Percentiles rank a stretch among this genome's conserved stretches.
phyloP scores from a whole-genome alignment of 2,888 invertebrate genomes.

The Ormyrus pomaceus region DNA sequence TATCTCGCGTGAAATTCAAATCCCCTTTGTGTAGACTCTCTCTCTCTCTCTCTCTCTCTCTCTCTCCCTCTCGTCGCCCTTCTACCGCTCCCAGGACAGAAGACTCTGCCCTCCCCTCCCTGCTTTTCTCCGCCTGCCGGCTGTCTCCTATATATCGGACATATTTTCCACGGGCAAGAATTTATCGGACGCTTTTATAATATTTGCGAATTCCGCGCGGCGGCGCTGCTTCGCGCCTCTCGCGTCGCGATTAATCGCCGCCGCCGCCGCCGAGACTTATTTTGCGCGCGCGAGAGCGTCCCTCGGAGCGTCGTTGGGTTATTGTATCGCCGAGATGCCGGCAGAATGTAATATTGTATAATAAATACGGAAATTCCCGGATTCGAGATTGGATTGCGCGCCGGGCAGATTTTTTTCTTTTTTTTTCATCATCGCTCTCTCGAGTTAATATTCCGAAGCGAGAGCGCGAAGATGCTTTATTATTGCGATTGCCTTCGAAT shows the following conservation, averaged over 20 bases:
- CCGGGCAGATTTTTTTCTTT: too few species aligned
- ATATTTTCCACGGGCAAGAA: slow-evolving; percentile 70
- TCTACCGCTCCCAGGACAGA: neutral
- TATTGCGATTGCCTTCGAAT: too few species aligned
- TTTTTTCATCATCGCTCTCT: neutral
- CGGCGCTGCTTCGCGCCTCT: slow-evolving; percentile 54
- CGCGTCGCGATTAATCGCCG: slow-evolving; percentile 41
- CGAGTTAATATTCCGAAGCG: slow-evolving; percentile 9
- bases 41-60: neutral
- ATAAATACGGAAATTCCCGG: slow-evolving; percentile 24
- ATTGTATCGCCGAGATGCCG: too few species aligned
- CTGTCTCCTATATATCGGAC: slow-evolving; percentile 63
- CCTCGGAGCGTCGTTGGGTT: too few species aligned
- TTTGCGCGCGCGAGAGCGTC: too few species aligned
- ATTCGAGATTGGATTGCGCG: slow-evolving; percentile 1
- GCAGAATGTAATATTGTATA: slow-evolving; percentile 38
- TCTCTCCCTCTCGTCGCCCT: neutral
- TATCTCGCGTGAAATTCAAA: slow-evolving; percentile 64
- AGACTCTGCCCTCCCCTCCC: neutral
- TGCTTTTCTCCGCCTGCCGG: neutral
- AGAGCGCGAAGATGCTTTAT: neutral
- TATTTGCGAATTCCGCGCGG: slow-evolving; percentile 70
- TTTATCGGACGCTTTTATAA: slow-evolving; percentile 67
- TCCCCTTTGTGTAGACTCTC: slow-evolving; percentile 33
- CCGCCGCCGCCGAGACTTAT: neutral